phyloP scores from a whole-genome alignment of 2,797 vertebrate genomes.

The Acipenser ruthenus region DNA sequence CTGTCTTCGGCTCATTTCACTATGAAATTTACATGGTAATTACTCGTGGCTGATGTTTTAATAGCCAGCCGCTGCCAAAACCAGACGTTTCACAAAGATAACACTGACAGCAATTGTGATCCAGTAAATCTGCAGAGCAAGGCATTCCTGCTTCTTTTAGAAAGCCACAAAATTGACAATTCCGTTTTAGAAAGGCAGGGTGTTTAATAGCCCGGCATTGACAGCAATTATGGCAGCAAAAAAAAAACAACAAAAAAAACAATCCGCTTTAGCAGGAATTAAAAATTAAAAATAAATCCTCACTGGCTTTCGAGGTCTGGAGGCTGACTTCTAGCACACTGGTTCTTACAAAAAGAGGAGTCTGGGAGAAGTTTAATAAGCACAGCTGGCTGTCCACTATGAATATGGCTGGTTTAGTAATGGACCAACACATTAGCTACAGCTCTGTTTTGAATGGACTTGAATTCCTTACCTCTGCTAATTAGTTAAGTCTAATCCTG shows the following conservation, averaged over 20 bases:
- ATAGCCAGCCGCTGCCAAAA: constrained; percentile 54
- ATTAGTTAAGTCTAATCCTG: background rate
- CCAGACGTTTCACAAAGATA: constrained; percentile 47
- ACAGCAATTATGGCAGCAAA: constrained; percentile 58
- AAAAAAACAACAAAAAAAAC: constrained; percentile 43
- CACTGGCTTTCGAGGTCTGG: constrained; percentile 64
- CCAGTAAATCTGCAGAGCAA: constrained; percentile 57
- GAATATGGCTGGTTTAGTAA: background rate
- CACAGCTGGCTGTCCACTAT: background rate
- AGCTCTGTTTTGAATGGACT: too few relatives aligned
- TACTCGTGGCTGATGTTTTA: constrained; percentile 44
- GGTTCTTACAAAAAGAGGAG: constrained; percentile 47
- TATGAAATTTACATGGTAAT: constrained; percentile 68
- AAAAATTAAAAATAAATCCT: constrained; percentile 50
- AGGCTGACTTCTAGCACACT: constrained; percentile 47
- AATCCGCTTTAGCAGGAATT: constrained; percentile 12
- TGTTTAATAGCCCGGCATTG: constrained; percentile 60
- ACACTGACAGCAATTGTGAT: constrained; percentile 48
- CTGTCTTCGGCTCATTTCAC: constrained; percentile 46
- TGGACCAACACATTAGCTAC: too few relatives aligned
- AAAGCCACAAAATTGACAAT: constrained; percentile 53
- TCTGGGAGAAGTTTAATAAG: constrained; percentile 37
- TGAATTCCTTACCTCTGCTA: background rate
- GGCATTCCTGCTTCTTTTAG: constrained; percentile 57
- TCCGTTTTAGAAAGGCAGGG: constrained; percentile 58